Evolutionary conservation across 2,888 invertebrate genomes (phyloP), one percentile per base, ranked within the genome.

Genomic region (Disparrhopalites patrizii): DNA sequence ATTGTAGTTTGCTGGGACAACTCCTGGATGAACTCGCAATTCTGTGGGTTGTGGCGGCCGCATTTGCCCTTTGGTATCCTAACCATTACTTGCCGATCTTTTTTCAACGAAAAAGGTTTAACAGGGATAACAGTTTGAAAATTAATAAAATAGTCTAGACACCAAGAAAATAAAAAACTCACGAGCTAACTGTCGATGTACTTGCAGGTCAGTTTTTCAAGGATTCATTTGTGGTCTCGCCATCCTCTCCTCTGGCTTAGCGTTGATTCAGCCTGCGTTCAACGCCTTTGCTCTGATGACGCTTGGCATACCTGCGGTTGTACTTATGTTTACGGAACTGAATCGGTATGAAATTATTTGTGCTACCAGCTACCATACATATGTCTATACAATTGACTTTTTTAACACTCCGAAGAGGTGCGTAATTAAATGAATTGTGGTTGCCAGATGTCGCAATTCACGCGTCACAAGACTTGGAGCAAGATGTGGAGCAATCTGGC

Each of bases 271-370:
- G 78, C 91, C 91, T 5, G 86, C 86, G n/a, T 83, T 89, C 43
- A 91, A 91, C 79, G 90, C 90, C 27, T 90, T 91, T 79, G 90
- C 87, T 20, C 80, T 91, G 68, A 90, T 91, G 89, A 82, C 83
- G 20, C 81, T 91, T 67, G 85, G 85, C 47, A 78, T 89, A 27
- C 91, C 91, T 50, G 84, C 88, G 10, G 83, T 88, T 74, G 80
- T 82, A 57, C 83, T 89, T 76, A 80, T 91, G 76, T 83, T 85
- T 76, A 80, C 83, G 62, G 88, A 90, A 80, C 78, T 91, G 36
- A 83, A 83, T 77, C 84, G 84, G 90, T 90, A 81, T 78, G 79
- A 75, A 15, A 18, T 15, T 18, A 15, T 52, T 13, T 18, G n/a
- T n/a, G n/a, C n/a, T n/a, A n/a, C n/a, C n/a, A n/a, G n/a, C n/a